Base-by-base conservation (phyloP, 2,797 vertebrate species). In the Lagodon rhomboides region DNA sequence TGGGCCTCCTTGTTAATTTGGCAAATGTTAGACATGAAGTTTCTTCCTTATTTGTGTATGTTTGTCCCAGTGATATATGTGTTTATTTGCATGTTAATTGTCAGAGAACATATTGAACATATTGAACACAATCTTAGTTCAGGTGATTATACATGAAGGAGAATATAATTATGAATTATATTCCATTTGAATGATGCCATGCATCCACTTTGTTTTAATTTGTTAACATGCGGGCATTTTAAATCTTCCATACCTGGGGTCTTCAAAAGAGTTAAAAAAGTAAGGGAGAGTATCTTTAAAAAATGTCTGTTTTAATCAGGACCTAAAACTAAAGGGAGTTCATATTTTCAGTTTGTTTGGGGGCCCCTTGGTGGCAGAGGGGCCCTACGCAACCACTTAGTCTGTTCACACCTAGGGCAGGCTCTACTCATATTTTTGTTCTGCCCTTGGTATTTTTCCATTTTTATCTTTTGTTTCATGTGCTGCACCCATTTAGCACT, bases 391-490 rank as follows among this genome's bases (percentile, higher is more conserved):
- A 81, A 49, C 51, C 67, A 68, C 44, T 67, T 68, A 53, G 50
- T 34, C 56, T 16, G 43, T 18, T 73, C 27, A 27, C 10, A 8
- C 82, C 74, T 71, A 30, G 0, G 65, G 79, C 79, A 5, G 30
- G 12, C 63, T 27, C 58, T 34, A 27, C 77, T 85, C 69, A 13
- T 79, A 83, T 82, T 68, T 83, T 79, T 79, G 67, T 63, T 76
- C 78, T 82, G 56, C 59, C 77, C 73, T 79, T 75, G 68, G 82
- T 83, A 79, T 87, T 73, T 34, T 58, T 64, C 7, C 18, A 60
- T 82, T 83, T 81, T 84, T 68, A 79, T 83, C 73, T 84, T 79
- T 82, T 80, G 79, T 73, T 80, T 82, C 67, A 77, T 73, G 61
- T 58, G 54, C 71, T 77, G 68, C 27, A 12, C 41, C 79, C 34